A percentile compares a stretch with the other conserved stretches of the same genome.
These are phyloP conservation scores for Micrasema longulum DNA, from an alignment of 1,140 invertebrate species.

Conservation along the genomic window DNA sequence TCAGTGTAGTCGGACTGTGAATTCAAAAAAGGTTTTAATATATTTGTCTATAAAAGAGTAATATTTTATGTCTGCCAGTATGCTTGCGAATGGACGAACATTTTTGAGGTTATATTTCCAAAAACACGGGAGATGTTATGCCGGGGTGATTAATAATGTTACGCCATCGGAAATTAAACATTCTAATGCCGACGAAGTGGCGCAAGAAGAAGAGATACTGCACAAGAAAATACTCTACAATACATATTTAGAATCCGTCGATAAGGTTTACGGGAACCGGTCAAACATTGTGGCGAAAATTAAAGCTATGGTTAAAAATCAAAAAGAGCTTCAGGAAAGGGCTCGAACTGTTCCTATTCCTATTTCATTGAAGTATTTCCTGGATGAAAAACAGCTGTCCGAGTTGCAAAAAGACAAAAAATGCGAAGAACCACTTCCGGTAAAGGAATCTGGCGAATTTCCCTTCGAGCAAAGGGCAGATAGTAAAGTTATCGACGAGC, in stretches of 20 bases:
- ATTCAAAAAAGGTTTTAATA: too few relatives aligned
- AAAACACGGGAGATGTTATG: slow-evolving; percentile 16
- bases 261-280: slow-evolving; percentile 59
- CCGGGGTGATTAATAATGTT: background rate
- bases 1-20: too few relatives aligned
- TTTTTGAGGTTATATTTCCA: slow-evolving; percentile 43
- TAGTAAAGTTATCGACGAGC: background rate
- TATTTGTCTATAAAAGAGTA: too few relatives aligned
- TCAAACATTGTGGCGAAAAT: slow-evolving; percentile 63
- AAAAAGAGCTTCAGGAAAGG: slow-evolving; percentile 52
- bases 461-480: slow-evolving; percentile 55
- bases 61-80: too few relatives aligned
- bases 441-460: slow-evolving; percentile 54
- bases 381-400: slow-evolving; percentile 35
- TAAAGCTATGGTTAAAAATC: slow-evolving; percentile 58
- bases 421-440: slow-evolving; percentile 52
- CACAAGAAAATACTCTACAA: slow-evolving; percentile 60
- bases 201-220: slow-evolving; percentile 53
- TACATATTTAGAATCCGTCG: slow-evolving; percentile 60
- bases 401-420: slow-evolving; percentile 31
- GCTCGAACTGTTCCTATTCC: slow-evolving; percentile 58
- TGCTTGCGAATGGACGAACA: slow-evolving; percentile 5
- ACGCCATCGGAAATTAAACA: background rate
- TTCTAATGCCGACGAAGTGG: background rate
- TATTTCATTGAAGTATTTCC: slow-evolving; percentile 60